These are phyloP conservation scores for Apocrypta bakeri DNA, from an alignment of 1,140 invertebrate species.

Conservation along the genomic window DNA sequence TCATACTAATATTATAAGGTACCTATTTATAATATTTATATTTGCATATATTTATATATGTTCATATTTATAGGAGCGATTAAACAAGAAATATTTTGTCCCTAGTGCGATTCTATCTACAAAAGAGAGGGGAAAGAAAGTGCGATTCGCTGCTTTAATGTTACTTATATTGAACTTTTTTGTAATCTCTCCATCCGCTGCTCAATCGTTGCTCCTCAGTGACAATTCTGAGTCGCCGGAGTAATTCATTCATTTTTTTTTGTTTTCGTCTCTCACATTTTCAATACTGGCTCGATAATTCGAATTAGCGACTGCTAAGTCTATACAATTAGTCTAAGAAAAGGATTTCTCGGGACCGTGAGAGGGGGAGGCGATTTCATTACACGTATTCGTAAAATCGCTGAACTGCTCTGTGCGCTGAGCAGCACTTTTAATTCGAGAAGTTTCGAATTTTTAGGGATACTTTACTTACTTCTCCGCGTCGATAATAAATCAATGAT, in stretches of 20 bases:
- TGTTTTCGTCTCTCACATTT: constrained; percentile 22
- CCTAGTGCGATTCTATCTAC: constrained; percentile 69
- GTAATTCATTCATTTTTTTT: constrained; percentile 26
- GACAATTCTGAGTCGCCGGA: not conserved
- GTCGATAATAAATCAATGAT: constrained; percentile 6
- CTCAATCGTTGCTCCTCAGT: constrained; percentile 31
- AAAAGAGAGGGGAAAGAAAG: constrained; percentile 60
- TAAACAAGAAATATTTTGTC: constrained; percentile 52
- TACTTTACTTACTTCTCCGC: not conserved
- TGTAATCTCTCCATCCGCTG: not conserved
- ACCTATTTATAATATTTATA: constrained; percentile 67
- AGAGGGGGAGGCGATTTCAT: constrained; percentile 26
- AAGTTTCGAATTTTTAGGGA: too few species aligned
- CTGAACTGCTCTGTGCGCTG: constrained; percentile 16
- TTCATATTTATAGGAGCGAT: constrained; percentile 69
- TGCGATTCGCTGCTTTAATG: constrained; percentile 10
- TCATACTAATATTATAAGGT: constrained; percentile 55
- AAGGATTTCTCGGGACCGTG: constrained; percentile 20
- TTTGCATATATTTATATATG: constrained; percentile 65
- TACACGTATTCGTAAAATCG: constrained; percentile 34
- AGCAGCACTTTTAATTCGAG: constrained; percentile 22
- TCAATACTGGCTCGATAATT: constrained; percentile 54
- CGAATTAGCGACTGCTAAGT: constrained; percentile 49
- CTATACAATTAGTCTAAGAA: constrained; percentile 46
- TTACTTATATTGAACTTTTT: not conserved